Percentiles rank a stretch among this genome's conserved stretches.
These are phyloP conservation scores for Maniola jurtina DNA, from an alignment of 1,140 invertebrate species.

Conservation along the genomic window DNA sequence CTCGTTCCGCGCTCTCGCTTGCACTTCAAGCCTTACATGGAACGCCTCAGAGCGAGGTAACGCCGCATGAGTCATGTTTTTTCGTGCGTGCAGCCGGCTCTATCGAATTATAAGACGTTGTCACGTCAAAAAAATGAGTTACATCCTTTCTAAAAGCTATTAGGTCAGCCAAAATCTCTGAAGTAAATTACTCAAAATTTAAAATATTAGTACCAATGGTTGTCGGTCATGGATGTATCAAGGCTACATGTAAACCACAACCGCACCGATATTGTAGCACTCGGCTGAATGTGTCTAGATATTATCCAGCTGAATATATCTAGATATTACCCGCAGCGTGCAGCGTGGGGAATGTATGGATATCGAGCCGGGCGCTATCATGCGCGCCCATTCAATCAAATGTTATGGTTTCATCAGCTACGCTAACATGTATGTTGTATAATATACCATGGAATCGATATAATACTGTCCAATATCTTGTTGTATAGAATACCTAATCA, in stretches of 20 bases:
- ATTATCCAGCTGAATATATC: conserved; percentile 4
- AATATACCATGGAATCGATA: too few relatives aligned
- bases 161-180: not conserved
- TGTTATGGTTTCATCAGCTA: too few relatives aligned
- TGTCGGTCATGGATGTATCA: not conserved
- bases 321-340: not conserved
- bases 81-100: too few relatives aligned
- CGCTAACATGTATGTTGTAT: too few relatives aligned
- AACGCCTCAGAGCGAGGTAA: too few relatives aligned
- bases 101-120: too few relatives aligned
- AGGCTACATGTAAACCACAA: not conserved
- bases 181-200: not conserved
- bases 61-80: too few relatives aligned
- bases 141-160: not conserved
- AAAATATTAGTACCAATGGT: not conserved
- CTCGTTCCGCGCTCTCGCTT: too few relatives aligned
- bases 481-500: too few relatives aligned
- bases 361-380: not conserved
- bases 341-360: not conserved
- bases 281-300: not conserved
- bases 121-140: too few relatives aligned
- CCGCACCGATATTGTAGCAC: conserved; percentile 6
- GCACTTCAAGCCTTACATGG: too few relatives aligned
- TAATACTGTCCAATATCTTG: too few relatives aligned
- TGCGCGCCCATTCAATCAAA: not conserved